A percentile compares a stretch with the other conserved stretches of the same genome.
Conservation (phyloP, 2,797 vertebrate species). For the Cephalopachus bancanus region DNA sequence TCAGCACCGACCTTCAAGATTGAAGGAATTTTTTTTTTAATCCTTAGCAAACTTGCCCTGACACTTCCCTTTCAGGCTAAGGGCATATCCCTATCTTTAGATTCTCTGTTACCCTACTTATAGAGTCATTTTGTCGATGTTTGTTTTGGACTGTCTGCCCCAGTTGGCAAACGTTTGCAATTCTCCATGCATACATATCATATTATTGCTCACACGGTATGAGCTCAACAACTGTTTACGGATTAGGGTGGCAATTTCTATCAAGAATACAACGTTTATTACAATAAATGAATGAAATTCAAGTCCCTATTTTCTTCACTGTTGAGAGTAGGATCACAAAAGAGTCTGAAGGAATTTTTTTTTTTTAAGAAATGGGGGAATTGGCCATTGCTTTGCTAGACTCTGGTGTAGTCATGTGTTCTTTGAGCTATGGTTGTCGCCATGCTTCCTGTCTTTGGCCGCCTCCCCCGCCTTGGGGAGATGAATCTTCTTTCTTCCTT, state of each 20-base stretch:
- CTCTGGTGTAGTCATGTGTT: too few species aligned
- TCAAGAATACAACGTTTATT: background rate
- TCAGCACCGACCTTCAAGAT: background rate
- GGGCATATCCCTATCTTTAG: background rate
- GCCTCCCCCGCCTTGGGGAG: too few species aligned
- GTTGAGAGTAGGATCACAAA: background rate
- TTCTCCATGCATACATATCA: background rate
- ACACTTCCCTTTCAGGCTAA: background rate
- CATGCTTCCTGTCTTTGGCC: too few species aligned
- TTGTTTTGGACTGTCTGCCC: background rate
- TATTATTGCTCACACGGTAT: background rate
- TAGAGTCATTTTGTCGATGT: background rate
- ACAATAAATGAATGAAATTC: constrained; percentile 9
- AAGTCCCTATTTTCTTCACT: background rate
- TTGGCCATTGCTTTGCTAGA: background rate
- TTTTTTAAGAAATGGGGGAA: background rate
- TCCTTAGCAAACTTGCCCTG: background rate
- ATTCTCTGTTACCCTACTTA: background rate
- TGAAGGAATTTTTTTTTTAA: background rate
- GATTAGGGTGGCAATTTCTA: background rate
- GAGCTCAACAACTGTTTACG: background rate
- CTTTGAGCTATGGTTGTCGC: too few species aligned
- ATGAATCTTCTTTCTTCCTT: too few species aligned
- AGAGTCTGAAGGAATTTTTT: background rate
- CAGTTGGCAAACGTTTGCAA: background rate